These are phyloP conservation scores for Autographa pulchrina DNA, from an alignment of 2,888 invertebrate genomes.

Conservation along the genomic window DNA sequence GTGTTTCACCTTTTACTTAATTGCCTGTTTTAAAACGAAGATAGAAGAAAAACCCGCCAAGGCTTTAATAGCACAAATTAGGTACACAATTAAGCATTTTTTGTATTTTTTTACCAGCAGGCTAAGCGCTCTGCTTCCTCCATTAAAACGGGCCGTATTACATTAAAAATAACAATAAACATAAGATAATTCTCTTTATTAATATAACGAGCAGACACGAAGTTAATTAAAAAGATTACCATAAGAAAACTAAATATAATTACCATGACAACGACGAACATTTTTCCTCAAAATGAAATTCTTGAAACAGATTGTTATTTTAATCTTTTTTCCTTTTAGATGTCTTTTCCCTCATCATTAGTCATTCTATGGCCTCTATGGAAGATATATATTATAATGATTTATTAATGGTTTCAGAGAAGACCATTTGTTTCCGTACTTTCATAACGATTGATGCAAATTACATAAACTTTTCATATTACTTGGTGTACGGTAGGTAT, in stretches of 20 bases:
- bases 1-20: too few relatives aligned
- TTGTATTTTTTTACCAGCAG: conserved; percentile 5
- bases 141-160: conserved; percentile 10
- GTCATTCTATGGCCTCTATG: conserved; percentile 82
- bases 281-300: conserved; percentile 48
- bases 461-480: conserved; percentile 50
- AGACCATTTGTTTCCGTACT: conserved; percentile 62
- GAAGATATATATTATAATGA: conserved; percentile 82
- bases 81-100: neutral
- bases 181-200: conserved; percentile 13
- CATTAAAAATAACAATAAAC: conserved; percentile 28
- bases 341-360: conserved; percentile 76
- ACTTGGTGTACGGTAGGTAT: conserved; percentile 11
- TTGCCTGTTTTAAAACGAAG: neutral
- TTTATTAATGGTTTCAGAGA: conserved; percentile 73
- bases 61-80: conserved; percentile 2
- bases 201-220: conserved; percentile 24
- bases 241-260: conserved; percentile 17
- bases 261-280: conserved; percentile 36
- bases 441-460: conserved; percentile 66
- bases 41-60: neutral
- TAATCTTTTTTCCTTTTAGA: conserved; percentile 76
- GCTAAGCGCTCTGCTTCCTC: conserved; percentile 2
- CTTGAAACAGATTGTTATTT: conserved; percentile 73
- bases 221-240: conserved; percentile 27